Evolutionary conservation across 2,113 vertebrate genomes (phyloP).

Genomic region (Gallinago undulata): DNA sequence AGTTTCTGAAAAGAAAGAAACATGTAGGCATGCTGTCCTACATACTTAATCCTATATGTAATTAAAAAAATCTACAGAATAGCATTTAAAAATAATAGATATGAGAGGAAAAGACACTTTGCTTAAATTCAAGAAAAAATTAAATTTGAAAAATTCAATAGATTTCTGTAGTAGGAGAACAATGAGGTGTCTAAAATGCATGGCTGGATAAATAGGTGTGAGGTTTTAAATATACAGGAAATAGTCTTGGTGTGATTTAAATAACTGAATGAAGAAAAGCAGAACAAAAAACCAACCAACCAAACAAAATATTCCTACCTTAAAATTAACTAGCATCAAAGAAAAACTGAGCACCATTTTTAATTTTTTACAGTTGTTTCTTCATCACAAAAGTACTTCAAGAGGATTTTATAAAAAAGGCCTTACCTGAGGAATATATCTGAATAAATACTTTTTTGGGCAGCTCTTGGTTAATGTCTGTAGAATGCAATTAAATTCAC

Average conservation of each 20-base stretch:
- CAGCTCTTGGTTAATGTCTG: background rate
- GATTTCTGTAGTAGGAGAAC: background rate
- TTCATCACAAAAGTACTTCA: background rate
- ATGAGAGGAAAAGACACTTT: background rate
- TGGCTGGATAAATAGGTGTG: background rate
- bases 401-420: background rate
- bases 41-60: background rate
- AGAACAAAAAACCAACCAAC: background rate
- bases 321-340: background rate
- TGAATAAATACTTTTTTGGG: background rate
- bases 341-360: background rate
- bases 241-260: background rate
- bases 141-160: background rate
- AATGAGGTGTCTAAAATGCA: background rate
- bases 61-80: background rate
- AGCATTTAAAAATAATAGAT: background rate
- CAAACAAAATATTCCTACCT: background rate
- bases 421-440: background rate
- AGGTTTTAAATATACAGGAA: background rate
- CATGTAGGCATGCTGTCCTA: background rate
- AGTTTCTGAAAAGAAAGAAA: background rate
- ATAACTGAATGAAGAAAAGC: background rate
- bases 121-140: background rate
- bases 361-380: background rate
- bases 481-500: background rate